Evolutionary conservation across 2,797 vertebrate genomes (phyloP), one percentile per base, ranked within the genome.

Genomic region (Malurus splendens): DNA sequence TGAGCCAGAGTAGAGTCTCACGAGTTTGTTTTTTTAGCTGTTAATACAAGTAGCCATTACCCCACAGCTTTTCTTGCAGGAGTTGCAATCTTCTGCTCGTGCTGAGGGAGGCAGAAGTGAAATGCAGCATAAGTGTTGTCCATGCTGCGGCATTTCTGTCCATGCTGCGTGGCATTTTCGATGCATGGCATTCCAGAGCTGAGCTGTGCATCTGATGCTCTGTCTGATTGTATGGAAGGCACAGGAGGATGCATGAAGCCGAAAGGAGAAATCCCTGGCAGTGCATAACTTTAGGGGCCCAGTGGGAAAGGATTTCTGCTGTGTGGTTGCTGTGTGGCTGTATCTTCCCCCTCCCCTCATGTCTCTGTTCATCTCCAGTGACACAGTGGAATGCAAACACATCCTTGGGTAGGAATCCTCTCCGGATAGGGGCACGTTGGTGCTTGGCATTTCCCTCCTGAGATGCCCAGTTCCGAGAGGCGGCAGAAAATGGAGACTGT

Each of bases 101-200:
- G 17, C 41, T 67, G 33, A 75, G 32, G 48, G 64, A 91, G 48
- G 24, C 19, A 60, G 67, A 66, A 52, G 22, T 0, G 2, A 91
- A 71, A n/a, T 44, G 25, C n/a, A 45, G 25, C 0, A 1, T 13
- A 42, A 70, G 12, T 0, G 0, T 2, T 28, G 12, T 32, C 54
- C 11, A 4, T 14, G 14, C 14, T 33, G 20, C 39, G 56, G 6
- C 5, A 4, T 24, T 72, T 41, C 44, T 0, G n/a, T n/a, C n/a
- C n/a, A n/a, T n/a, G 1, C 18, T 0, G 0, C 16, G 38, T 28
- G 27, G 7, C 11, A 50, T 27, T 82, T 56, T 27, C 1, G 1
- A 47, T 4, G 19, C 18, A 14, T 0, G 4, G 18, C 1, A 1
- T 44, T 81, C 28, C 25, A 42, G 16, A 30, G 33, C 41, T 79